Evolutionary conservation across 2,113 vertebrate genomes (phyloP).

Genomic region (Strix aluco): DNA sequence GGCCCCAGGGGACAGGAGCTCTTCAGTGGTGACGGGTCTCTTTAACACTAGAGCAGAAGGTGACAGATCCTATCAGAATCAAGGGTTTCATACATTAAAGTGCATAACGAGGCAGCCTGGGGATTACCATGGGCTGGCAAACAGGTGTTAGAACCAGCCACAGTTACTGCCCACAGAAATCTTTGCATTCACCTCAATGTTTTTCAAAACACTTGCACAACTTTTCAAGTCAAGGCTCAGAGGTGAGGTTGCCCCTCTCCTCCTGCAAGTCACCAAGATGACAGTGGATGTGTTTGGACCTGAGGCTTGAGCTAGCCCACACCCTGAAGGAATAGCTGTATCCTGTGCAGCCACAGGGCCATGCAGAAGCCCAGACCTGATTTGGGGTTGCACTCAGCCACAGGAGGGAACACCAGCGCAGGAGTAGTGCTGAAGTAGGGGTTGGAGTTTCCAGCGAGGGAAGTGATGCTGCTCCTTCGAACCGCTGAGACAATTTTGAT

Average conservation of each 20-base stretch:
- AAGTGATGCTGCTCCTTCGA: slow-evolving; percentile 74
- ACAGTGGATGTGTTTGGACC: neutral
- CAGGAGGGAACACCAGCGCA: slow-evolving; percentile 47
- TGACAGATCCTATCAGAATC: slow-evolving; percentile 34
- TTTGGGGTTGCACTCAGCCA: slow-evolving; percentile 80
- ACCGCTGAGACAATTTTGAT: slow-evolving; percentile 67
- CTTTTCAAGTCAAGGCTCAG: neutral
- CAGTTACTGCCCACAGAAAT: neutral
- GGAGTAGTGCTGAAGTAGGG: slow-evolving; percentile 62
- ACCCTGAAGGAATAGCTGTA: neutral
- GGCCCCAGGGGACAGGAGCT: slow-evolving; percentile 81
- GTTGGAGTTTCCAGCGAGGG: slow-evolving; percentile 68
- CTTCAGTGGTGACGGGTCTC: slow-evolving; percentile 78
- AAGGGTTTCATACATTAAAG: neutral
- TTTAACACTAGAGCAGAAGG: slow-evolving; percentile 76
- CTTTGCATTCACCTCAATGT: neutral
- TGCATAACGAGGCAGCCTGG: neutral
- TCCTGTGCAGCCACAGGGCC: neutral
- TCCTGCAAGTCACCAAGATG: neutral
- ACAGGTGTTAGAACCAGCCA: neutral
- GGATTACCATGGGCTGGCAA: neutral
- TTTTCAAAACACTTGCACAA: neutral
- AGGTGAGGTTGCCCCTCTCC: neutral
- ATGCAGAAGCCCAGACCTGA: slow-evolving; percentile 76
- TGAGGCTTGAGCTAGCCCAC: neutral